Evolutionary conservation across 2,888 invertebrate genomes (phyloP).

Genomic region (Drosophila putrida): DNA sequence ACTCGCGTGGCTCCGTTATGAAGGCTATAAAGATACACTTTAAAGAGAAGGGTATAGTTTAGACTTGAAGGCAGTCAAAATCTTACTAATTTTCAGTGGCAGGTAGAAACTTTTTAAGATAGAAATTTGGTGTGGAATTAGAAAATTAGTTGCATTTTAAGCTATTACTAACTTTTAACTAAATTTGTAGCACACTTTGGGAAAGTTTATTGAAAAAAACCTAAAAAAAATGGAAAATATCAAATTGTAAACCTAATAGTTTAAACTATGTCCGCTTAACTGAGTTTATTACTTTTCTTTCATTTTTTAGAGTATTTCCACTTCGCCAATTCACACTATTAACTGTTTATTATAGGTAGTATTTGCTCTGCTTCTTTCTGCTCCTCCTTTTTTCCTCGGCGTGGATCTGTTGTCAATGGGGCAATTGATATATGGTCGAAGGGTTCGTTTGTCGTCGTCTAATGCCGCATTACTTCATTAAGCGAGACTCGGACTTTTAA

Average conservation of each 20-base stretch:
- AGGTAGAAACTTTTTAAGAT: neutral
- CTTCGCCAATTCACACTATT: neutral
- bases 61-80: neutral
- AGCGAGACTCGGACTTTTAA: conserved; percentile 68
- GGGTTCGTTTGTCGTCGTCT: conserved; percentile 53
- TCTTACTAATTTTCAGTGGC: neutral
- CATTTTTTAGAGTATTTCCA: neutral
- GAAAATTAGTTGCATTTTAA: neutral
- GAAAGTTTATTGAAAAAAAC: too few species aligned
- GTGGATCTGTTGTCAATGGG: conserved; percentile 53
- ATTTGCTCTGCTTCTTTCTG: conserved; percentile 1
- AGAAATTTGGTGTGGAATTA: neutral
- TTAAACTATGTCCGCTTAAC: neutral
- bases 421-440: conserved; percentile 56
- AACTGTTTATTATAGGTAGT: conserved; percentile 11
- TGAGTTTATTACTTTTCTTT: neutral
- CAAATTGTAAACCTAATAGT: neutral
- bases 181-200: too few species aligned
- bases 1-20: conserved; percentile 25
- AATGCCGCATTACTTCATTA: conserved; percentile 75
- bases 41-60: neutral
- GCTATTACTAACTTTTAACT: neutral
- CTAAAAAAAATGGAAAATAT: too few species aligned
- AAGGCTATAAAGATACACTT: conserved; percentile 6
- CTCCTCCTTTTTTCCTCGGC: neutral